Base-by-base conservation (phyloP, 2,888 invertebrate species). In the Pristionchus fissidentatus region DNA sequence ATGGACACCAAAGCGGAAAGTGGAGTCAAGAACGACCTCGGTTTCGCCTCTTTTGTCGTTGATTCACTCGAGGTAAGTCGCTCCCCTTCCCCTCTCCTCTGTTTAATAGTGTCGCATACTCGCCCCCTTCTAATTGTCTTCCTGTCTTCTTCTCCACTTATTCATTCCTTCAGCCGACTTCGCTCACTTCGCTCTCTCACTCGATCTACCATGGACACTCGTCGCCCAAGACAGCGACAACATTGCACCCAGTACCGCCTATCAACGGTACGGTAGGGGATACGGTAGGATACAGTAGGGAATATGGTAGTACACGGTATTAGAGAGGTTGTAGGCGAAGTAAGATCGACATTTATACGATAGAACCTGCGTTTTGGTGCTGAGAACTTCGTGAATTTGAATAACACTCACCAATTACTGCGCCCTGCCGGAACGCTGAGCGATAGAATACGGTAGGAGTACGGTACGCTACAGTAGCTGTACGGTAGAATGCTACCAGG, bases 1-100 rank as follows among this genome's bases (percentile, higher is more conserved):
- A 77, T 77, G 77, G 77, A 77, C 32, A 22, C 35, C 3, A 77
- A 77, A 77, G 52, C 77, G 77, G 77, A 77, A 77, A 38, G 77
- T 77, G 5, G 19, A 22, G 22, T 41, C n/a, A 77, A 77, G 77
- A 77, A 77, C 15, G 77, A 77, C 32, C 19, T 57, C 41, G 57
- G 57, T 57, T 78, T 55, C 52, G n/a, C 57, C 29, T 38, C 38
- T 35, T 57, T 55, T 46, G 26, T 60, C 38, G 57, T 57, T 35
- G 60, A 38, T 38, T n/a, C 41, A 80, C 38, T 35, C 22, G 49
- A 52, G 35, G 55, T 41, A 52, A 55, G 78, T 49, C 29, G 26
- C 32, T 62, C n/a, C 13, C n/a, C 62, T n/a, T n/a, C n/a, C n/a
- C 8, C 10, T 62, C 62, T 29, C 26, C n/a, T 62, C 29, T 29